Evolutionary conservation across 2,113 vertebrate species (phyloP).

Genomic region (Puntigrus tetrazona): DNA sequence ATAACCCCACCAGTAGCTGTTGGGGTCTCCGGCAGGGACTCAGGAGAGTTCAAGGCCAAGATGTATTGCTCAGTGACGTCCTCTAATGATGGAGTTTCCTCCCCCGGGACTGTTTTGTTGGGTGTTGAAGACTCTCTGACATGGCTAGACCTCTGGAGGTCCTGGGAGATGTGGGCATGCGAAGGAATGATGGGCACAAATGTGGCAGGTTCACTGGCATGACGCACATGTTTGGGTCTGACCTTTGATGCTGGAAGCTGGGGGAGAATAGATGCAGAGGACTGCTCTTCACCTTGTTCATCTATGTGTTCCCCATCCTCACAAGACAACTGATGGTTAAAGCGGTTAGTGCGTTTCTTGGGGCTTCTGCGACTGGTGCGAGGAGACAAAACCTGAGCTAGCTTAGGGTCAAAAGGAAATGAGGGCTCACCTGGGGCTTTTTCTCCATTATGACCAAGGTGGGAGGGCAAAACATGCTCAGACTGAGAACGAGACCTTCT

Average conservation of each 20-base stretch:
- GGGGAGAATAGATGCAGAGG: conserved; percentile 45
- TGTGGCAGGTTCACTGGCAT: conserved; percentile 85
- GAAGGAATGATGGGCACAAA: conserved; percentile 83
- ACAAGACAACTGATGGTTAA: conserved; percentile 71
- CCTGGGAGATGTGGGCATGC: conserved; percentile 68
- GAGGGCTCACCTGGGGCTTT: conserved; percentile 54
- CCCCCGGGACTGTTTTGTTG: conserved; percentile 61
- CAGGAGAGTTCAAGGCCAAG: conserved; percentile 75
- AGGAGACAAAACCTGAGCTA: conserved; percentile 80
- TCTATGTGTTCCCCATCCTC: conserved; percentile 59
- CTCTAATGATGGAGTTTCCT: conserved; percentile 81
- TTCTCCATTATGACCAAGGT: conserved; percentile 57
- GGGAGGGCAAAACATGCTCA: conserved; percentile 65
- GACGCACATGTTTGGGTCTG: conserved; percentile 83
- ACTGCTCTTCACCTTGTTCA: conserved; percentile 52
- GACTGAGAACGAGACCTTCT: conserved; percentile 73
- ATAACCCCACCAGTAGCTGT: conserved; percentile 52
- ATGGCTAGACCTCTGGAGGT: conserved; percentile 58
- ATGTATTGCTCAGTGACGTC: conserved; percentile 88
- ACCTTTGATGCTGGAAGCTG: conserved; percentile 63
- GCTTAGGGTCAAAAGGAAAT: conserved; percentile 82
- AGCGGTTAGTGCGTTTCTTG: conserved; percentile 84
- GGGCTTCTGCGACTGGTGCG: conserved; percentile 79
- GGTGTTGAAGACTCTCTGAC: conserved; percentile 60
- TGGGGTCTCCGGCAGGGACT: conserved; percentile 59